A percentile compares a stretch with the other conserved stretches of the same genome.
These are phyloP conservation scores for Danio tinwini DNA, from an alignment of 2,797 vertebrate genomes.

Conservation along the genomic window DNA sequence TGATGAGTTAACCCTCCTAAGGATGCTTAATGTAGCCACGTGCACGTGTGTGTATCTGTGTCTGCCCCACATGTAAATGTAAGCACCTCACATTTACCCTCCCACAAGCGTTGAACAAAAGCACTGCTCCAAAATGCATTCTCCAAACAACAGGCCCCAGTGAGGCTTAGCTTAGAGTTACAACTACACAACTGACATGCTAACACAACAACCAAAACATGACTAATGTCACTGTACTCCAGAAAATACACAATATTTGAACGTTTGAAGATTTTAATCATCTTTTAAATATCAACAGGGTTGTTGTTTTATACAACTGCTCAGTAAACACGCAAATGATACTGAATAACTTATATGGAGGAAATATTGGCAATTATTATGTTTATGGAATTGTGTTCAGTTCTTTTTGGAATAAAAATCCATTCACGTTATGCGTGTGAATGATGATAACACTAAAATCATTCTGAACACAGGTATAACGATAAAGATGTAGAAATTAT, in stretches of 20 bases:
- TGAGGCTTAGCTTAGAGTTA: slow-evolving; percentile 63
- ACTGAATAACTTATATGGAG: too few species aligned
- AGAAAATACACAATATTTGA: not conserved
- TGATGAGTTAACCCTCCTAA: slow-evolving; percentile 82
- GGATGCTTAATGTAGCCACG: slow-evolving; percentile 74
- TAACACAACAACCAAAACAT: not conserved
- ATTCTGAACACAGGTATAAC: too few species aligned
- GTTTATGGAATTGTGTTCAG: too few species aligned
- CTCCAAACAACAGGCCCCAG: slow-evolving; percentile 69
- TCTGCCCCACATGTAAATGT: slow-evolving; percentile 72
- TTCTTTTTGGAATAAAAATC: too few species aligned
- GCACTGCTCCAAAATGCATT: slow-evolving; percentile 66
- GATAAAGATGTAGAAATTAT: too few species aligned
- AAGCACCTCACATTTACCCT: slow-evolving; percentile 67
- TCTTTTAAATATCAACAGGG: too few species aligned
- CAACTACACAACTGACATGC: slow-evolving; percentile 65
- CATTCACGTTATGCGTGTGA: too few species aligned
- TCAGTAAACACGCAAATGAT: too few species aligned
- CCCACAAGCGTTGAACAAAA: slow-evolving; percentile 74
- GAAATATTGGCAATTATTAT: too few species aligned
- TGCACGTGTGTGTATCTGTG: slow-evolving; percentile 68
- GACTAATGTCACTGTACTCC: not conserved
- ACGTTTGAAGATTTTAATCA: too few species aligned
- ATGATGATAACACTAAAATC: too few species aligned
- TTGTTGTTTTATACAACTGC: too few species aligned